A percentile compares a stretch with the other conserved stretches of the same genome.
phyloP scores from a whole-genome alignment of 1,140 invertebrate genomes.

The Mactra quadrangularis region DNA sequence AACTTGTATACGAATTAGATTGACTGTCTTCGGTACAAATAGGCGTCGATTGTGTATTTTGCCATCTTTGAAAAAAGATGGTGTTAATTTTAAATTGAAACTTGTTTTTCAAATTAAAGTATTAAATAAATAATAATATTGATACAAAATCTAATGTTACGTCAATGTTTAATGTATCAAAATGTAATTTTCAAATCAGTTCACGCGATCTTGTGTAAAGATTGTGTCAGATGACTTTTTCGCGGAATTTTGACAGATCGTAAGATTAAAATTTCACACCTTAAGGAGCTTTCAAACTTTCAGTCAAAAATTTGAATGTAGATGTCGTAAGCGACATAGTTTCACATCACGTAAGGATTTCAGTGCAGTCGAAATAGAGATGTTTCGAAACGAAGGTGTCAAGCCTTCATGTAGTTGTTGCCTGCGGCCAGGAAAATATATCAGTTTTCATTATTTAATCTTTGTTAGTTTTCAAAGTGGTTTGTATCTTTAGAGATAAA shows the following conservation, averaged over 20 bases:
- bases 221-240: conserved; percentile 56
- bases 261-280: conserved; percentile 56
- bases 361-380: conserved; percentile 49
- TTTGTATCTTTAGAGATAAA: conserved; percentile 55
- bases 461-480: conserved; percentile 54
- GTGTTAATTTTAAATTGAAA: too few relatives aligned
- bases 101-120: too few relatives aligned
- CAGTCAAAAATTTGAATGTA: neutral
- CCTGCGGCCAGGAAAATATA: conserved; percentile 15
- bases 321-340: conserved; percentile 46
- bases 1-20: too few relatives aligned
- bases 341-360: conserved; percentile 37
- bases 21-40: too few relatives aligned
- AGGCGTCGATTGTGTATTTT: too few relatives aligned
- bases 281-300: conserved; percentile 15
- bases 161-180: conserved; percentile 5
- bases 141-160: conserved; percentile 14
- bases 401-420: conserved; percentile 23
- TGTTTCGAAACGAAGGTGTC: conserved; percentile 40
- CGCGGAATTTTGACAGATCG: conserved; percentile 43
- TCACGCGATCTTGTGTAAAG: conserved; percentile 38
- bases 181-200: neutral
- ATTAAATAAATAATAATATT: conserved; percentile 15
- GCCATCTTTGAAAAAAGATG: too few relatives aligned
- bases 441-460: conserved; percentile 63